These are phyloP conservation scores for Muraenolepis orangiensis DNA, from an alignment of 2,797 vertebrate species.

Conservation along the genomic window DNA sequence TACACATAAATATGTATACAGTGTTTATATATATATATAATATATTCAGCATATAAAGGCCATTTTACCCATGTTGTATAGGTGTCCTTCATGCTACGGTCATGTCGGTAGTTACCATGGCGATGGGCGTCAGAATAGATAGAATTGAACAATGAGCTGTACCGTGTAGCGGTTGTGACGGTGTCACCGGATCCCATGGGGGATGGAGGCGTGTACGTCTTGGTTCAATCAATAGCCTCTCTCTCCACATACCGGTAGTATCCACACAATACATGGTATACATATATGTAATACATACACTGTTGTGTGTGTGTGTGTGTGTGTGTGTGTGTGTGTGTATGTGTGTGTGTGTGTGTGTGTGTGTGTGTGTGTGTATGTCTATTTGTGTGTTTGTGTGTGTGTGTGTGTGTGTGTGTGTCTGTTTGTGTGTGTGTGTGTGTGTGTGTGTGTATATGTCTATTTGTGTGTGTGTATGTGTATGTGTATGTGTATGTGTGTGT, in stretches of 20 bases:
- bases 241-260: not conserved
- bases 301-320: not conserved
- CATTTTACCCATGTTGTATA: too few species aligned
- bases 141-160: constrained; percentile 25
- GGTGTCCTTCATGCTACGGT: constrained; percentile 32
- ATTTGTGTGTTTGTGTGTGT: constrained; percentile 7
- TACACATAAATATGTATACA: too few species aligned
- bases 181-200: constrained; percentile 4
- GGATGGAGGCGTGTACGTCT: not conserved
- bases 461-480: constrained; percentile 3
- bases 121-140: constrained; percentile 24
- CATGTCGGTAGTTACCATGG: constrained; percentile 43
- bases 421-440: not conserved
- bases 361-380: constrained; percentile 12
- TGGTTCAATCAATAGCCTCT: constrained; percentile 27
- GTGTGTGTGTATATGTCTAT: not conserved
- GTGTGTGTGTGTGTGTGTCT: not conserved
- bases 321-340: constrained; percentile 8
- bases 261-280: not conserved
- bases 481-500: not conserved
- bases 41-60: too few species aligned
- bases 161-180: not conserved
- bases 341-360: constrained; percentile 13
- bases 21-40: not conserved
- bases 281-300: too few species aligned